These are phyloP conservation scores for Oncorhynchus masou DNA, from an alignment of 2,113 vertebrate genomes.

Conservation along the genomic window DNA sequence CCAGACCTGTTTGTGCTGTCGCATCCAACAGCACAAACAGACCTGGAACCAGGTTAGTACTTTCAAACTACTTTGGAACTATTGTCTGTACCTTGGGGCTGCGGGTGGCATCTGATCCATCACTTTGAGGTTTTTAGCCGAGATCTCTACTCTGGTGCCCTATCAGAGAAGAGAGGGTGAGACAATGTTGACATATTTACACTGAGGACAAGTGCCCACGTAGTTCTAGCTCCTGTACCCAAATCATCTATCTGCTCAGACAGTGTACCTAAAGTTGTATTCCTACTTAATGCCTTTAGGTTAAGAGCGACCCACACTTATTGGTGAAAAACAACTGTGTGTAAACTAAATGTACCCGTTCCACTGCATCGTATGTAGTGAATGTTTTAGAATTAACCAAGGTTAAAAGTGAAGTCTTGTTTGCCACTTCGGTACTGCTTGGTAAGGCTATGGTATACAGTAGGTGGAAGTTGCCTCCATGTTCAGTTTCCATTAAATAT, in stretches of 20 bases:
- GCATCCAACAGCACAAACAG: no score
- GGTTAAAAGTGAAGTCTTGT: no score
- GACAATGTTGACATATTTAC: background rate
- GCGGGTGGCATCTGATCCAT: slow-evolving; percentile 94
- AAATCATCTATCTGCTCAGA: background rate
- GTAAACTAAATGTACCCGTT: no score
- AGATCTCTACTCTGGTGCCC: slow-evolving; percentile 96
- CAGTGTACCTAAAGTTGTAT: background rate
- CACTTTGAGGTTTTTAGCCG: slow-evolving; percentile 94
- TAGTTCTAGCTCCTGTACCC: background rate
- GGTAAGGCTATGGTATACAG: no score
- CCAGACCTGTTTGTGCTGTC: no score
- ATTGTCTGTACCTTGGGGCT: slow-evolving; percentile 85
- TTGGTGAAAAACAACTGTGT: background rate
- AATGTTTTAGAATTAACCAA: no score
- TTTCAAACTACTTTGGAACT: background rate
- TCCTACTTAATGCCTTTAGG: background rate
- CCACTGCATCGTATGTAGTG: no score
- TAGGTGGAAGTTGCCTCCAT: no score
- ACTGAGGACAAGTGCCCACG: background rate
- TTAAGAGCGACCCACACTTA: background rate
- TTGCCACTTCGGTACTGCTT: no score
- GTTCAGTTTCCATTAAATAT: no score
- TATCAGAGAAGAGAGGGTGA: slow-evolving; percentile 56
- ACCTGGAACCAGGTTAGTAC: no score